Evolutionary conservation across 2,797 vertebrate species (phyloP).

Genomic region (Pampus argenteus): DNA sequence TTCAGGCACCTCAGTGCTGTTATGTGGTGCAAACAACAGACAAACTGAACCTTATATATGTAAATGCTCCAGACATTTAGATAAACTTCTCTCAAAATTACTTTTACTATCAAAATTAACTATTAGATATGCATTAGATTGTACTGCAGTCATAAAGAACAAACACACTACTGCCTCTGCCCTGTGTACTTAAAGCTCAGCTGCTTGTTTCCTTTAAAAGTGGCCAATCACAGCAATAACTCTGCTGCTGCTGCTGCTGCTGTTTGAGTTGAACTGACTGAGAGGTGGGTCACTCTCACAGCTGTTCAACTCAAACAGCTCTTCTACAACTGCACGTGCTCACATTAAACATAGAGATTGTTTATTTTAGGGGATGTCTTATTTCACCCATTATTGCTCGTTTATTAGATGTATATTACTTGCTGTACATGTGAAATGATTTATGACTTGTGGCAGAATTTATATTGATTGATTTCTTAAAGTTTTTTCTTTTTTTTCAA

Average conservation of each 20-base stretch:
- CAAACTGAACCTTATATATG: background rate
- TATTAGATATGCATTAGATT: background rate
- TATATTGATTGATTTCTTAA: too few species aligned
- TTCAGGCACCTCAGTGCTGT: background rate
- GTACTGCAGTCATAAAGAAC: background rate
- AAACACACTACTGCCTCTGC: background rate
- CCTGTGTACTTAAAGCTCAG: background rate
- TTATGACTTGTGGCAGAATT: too few species aligned
- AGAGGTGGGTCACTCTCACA: too few species aligned
- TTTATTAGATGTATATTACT: background rate
- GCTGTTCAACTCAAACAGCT: too few species aligned
- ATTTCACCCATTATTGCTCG: background rate
- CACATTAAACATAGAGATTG: slow-evolving; percentile 1
- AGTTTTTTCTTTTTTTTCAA: too few species aligned
- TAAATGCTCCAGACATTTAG: background rate
- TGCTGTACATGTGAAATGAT: background rate
- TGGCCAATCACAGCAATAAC: slow-evolving; percentile 3
- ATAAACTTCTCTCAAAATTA: background rate
- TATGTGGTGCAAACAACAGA: background rate
- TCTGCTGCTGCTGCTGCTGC: slow-evolving; percentile 4
- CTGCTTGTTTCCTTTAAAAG: slow-evolving; percentile 13
- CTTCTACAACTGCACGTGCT: slow-evolving; percentile 3
- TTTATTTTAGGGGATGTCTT: background rate
- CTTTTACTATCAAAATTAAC: background rate
- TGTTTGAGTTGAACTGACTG: slow-evolving; percentile 40